These are phyloP conservation scores for Forpus xanthops DNA, from an alignment of 2,797 vertebrate species.

Conservation along the genomic window DNA sequence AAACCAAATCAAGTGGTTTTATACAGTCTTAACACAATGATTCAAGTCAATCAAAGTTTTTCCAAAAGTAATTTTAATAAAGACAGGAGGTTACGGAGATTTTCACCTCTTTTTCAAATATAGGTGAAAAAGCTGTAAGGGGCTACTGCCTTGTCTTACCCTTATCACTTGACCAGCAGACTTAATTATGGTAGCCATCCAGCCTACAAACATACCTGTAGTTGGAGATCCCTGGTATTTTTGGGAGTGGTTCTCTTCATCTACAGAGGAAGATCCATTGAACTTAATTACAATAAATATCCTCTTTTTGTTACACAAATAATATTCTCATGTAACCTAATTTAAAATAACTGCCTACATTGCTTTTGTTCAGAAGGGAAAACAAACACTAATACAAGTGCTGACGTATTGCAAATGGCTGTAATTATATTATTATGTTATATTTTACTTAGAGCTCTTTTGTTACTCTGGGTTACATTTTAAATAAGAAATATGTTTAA, in stretches of 20 bases:
- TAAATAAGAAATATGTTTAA: slow-evolving; percentile 21
- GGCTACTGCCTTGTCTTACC: neutral
- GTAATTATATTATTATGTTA: slow-evolving; percentile 73
- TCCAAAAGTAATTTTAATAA: neutral
- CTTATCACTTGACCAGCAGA: neutral
- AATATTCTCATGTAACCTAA: slow-evolving; percentile 77
- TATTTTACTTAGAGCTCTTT: slow-evolving; percentile 61
- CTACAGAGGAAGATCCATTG: slow-evolving; percentile 57
- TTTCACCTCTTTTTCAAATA: neutral
- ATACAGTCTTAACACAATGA: neutral
- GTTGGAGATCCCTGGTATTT: neutral
- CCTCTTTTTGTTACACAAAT: slow-evolving; percentile 75
- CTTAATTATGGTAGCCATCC: neutral
- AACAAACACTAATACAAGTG: slow-evolving; percentile 70
- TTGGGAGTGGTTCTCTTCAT: slow-evolving; percentile 36
- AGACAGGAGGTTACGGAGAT: neutral
- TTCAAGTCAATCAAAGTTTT: neutral
- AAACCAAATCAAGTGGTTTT: neutral
- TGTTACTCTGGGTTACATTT: slow-evolving; percentile 35
- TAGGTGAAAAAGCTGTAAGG: neutral
- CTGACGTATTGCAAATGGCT: slow-evolving; percentile 73
- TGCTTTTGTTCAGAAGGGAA: slow-evolving; percentile 70
- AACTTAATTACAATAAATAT: slow-evolving; percentile 75
- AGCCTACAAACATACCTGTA: neutral
- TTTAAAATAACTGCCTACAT: slow-evolving; percentile 78